Percentiles rank a stretch among this genome's conserved stretches.
phyloP scores from a whole-genome alignment of 2,888 invertebrate genomes.

The Furcula furcula region DNA sequence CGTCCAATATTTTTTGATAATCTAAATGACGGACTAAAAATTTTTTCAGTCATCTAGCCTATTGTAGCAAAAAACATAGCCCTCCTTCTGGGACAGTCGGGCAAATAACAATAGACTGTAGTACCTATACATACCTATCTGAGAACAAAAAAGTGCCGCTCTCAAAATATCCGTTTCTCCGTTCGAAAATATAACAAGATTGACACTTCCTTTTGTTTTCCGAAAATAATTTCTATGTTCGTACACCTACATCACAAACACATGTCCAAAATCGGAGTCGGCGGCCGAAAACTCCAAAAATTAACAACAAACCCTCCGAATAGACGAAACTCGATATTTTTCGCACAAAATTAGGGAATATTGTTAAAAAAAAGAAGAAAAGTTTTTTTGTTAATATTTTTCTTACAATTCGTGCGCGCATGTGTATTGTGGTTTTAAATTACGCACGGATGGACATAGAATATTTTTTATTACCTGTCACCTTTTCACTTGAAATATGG shows the following conservation, averaged over 20 bases:
- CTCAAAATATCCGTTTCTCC: conserved; percentile 27
- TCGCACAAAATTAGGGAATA: conserved; percentile 70
- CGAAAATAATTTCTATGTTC: conserved; percentile 32
- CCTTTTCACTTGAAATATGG: conserved; percentile 54
- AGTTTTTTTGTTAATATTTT: conserved; percentile 51
- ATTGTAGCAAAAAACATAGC: too few relatives aligned
- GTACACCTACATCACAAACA: conserved; percentile 60
- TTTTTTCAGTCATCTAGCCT: too few relatives aligned
- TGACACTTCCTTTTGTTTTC: conserved; percentile 55
- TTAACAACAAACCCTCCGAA: conserved; percentile 27
- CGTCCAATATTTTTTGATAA: too few relatives aligned
- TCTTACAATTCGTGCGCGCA: conserved; percentile 64
- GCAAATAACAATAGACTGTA: too few relatives aligned
- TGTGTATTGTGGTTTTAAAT: conserved; percentile 67
- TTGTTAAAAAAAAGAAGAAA: conserved; percentile 58
- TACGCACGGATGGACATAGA: conserved; percentile 48
- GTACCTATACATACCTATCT: too few relatives aligned
- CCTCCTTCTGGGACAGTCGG: too few relatives aligned
- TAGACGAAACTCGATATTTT: conserved; percentile 72
- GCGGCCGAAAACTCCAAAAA: conserved; percentile 51
- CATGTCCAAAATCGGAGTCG: conserved; percentile 59
- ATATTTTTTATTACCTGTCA: conserved; percentile 57
- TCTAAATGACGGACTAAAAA: too few relatives aligned
- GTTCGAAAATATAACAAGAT: conserved; percentile 33
- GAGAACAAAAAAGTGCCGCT: not conserved